Base-by-base conservation (phyloP, 2,113 vertebrate genomes). In the Alosa alosa region DNA sequence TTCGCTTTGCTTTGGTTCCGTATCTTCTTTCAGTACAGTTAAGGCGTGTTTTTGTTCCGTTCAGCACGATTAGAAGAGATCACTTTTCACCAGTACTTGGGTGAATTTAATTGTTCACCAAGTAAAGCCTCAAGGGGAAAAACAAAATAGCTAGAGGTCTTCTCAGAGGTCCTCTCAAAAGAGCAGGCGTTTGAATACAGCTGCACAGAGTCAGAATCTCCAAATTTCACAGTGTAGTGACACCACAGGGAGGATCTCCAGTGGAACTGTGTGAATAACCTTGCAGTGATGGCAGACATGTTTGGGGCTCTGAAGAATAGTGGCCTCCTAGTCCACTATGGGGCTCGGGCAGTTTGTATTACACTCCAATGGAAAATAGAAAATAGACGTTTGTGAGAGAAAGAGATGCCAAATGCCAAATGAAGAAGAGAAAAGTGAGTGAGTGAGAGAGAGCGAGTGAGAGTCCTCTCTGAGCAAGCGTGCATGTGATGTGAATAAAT, bases 401-500 rank as follows among this genome's bases (percentile, higher is more conserved):
- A 31, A 31, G 64, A 31, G 64, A 31, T 15, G 64, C n/a, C n/a
- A n/a, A n/a, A n/a, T n/a, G 64, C n/a, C 8, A 31, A 36, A 36
- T 0, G 11, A 25, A 72, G 64, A 72, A 11, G 6, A 2, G 31
- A 31, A 36, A 36, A 72, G 25, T 13, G 64, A 72, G 15, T 31
- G 25, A 36, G 31, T 1, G 25, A 72, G n/a, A 18, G 55, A 39
- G 72, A 17, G 72, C 18, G 11, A 78, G 72, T 1, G 13, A 17
- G 72, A 78, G 31, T 78, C 72, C 11, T 39, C 31, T 78, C 15
- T 17, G 13, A 36, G 72, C 72, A 78, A 39, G 17, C 15, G 72
- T 78, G 72, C 72, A 78, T 78, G 72, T 78, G 72, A 78, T 78
- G 72, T 39, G 72, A 78, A 78, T 78, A 78, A 39, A 78, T 78